Evolutionary conservation across 2,113 vertebrate genomes (phyloP), one percentile per base, ranked within the genome.

Genomic region (Megalops atlanticus): DNA sequence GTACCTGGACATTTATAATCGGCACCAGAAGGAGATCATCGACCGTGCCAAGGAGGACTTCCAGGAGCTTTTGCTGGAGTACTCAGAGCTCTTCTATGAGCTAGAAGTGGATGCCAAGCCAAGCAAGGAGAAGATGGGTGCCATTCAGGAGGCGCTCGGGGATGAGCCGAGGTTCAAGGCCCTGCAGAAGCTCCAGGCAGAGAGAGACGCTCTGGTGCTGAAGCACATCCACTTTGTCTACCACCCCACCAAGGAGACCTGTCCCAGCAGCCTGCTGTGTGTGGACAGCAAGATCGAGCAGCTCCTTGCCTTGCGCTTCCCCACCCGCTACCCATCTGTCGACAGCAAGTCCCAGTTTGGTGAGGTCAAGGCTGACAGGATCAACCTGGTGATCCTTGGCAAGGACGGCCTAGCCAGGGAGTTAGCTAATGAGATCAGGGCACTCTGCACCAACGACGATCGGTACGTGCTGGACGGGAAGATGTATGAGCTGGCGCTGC

Each of bases 181-280:
- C 0, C 86, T 99, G 14, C 97, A 98, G 79, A 98, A 98, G 89
- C 94, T 99, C 7, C 97, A 98, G 68, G 97, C 98, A 0, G 98
- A 99, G 86, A 95, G 98, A 2, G 98, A 99, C 43, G 98, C 98
- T 18, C 94, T 99, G 0, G 94, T 99, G 35, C 88, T 99, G 24
- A 99, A 99, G 90, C 98, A 99, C 91, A 96, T 99, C 84, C 97
- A 99, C 91, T 99, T 99, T 68, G 97, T 99, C 2, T 99, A 98
- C 89, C 97, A 98, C 88, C 98, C 98, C 0, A 99, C 96, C 0
- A 99, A 99, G 89, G 98, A 99, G 14, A 99, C 98, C 0, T 99
- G 98, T 3, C 97, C 97, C 0, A 96, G 94, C 91, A 97, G 94
- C 86, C 95, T 91, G 0, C 82, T 91, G 1, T 99, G 98, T 81